A percentile compares a stretch with the other conserved stretches of the same genome.
These are phyloP conservation scores for Drosophila nikananu DNA, from an alignment of 1,140 invertebrate species.

Conservation along the genomic window DNA sequence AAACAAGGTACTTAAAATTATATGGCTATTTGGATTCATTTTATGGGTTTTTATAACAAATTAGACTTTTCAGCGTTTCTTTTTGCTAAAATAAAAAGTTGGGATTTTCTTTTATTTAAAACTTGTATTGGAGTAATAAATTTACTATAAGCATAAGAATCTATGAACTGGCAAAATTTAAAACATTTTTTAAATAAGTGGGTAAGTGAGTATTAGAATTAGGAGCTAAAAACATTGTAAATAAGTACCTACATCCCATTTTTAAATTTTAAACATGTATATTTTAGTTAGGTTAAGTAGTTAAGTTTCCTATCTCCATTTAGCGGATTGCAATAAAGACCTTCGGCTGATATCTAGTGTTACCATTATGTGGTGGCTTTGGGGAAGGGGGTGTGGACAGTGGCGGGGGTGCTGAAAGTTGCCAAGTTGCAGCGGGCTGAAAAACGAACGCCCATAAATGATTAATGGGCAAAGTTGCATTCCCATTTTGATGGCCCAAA, in stretches of 20 bases:
- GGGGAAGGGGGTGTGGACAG: not conserved
- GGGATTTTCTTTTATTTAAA: no score
- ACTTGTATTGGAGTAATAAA: no score
- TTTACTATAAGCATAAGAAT: no score
- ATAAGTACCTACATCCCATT: no score
- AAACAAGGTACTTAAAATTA: conserved; percentile 10
- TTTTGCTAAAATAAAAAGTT: not conserved
- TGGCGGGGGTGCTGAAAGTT: conserved; percentile 56
- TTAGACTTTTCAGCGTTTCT: no score
- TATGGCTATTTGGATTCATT: not conserved
- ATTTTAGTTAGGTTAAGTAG: no score
- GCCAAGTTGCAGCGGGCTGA: conserved; percentile 59
- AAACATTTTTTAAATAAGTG: no score
- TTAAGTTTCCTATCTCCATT: not conserved
- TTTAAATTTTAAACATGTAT: no score
- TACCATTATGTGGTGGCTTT: conserved; percentile 21
- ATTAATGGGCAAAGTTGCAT: conserved; percentile 76
- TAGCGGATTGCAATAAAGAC: not conserved
- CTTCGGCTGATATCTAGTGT: conserved; percentile 9
- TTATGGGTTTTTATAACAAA: not conserved
- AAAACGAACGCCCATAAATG: conserved; percentile 77
- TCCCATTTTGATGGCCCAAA: conserved; percentile 57
- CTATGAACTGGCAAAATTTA: no score
- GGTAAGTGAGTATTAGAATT: no score
- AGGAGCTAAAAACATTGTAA: no score